Percentiles rank a stretch among this genome's conserved stretches.
Conservation (phyloP, 1,140 invertebrate species). For the Drosophila kikkawai region DNA sequence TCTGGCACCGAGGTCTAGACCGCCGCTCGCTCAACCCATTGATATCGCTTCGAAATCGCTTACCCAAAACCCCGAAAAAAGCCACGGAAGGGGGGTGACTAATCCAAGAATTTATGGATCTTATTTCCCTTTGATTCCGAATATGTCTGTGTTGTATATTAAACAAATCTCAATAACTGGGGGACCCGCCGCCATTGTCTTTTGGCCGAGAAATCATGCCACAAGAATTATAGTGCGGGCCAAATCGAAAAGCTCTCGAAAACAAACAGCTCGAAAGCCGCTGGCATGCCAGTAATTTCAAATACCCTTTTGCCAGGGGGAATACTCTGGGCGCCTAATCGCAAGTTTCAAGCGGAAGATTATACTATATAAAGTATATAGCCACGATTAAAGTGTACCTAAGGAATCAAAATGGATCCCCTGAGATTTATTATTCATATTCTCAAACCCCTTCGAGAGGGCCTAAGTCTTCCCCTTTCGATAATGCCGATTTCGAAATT, state of each 20-base stretch:
- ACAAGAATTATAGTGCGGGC: constrained; percentile 33
- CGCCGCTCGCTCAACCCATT: constrained; percentile 16
- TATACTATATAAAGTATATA: constrained; percentile 6
- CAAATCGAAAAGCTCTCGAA: constrained; percentile 20
- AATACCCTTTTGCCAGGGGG: constrained; percentile 34
- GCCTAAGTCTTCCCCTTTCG: neutral
- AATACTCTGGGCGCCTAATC: constrained; percentile 22
- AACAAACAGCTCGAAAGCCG: constrained; percentile 13
- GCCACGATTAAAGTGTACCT: neutral
- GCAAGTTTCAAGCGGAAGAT: constrained; percentile 9
- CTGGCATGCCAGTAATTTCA: constrained; percentile 1
- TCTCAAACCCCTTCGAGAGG: neutral
- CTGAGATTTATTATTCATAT: constrained; percentile 10
- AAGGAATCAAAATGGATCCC: constrained; percentile 13
- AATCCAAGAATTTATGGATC: constrained; percentile 52
- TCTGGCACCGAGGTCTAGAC: constrained; percentile 48
- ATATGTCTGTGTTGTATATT: constrained; percentile 60
- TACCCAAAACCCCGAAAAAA: constrained; percentile 3
- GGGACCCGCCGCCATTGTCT: constrained; percentile 72
- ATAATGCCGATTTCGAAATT: constrained; percentile 4
- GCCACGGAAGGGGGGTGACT: constrained; percentile 22
- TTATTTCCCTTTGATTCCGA: constrained; percentile 26
- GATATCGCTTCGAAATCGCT: constrained; percentile 41
- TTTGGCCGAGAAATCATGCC: constrained; percentile 58
- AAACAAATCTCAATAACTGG: constrained; percentile 63